Conservation (phyloP, 2,888 invertebrate species). For the Apamea anceps region DNA sequence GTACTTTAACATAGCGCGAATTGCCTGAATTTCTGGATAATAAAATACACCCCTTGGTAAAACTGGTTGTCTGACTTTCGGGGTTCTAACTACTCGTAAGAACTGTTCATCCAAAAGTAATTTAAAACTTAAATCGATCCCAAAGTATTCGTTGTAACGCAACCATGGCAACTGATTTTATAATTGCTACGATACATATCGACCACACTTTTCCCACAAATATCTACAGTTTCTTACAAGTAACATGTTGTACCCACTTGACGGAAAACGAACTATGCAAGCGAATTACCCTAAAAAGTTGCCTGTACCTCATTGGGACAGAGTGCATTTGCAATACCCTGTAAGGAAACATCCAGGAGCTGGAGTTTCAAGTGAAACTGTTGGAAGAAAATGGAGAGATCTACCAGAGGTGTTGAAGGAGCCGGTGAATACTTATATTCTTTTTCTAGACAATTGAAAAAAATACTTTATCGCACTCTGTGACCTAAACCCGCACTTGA, state of each 20-base stretch:
- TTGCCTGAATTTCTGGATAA: not conserved
- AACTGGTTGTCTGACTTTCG: not conserved
- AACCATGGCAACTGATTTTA: slow-evolving; percentile 48
- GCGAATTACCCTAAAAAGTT: slow-evolving; percentile 78
- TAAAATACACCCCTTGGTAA: not conserved
- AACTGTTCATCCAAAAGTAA: not conserved
- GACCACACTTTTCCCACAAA: slow-evolving; percentile 27
- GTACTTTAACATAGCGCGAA: not conserved
- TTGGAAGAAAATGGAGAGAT: slow-evolving; percentile 75
- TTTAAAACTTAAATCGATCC: not conserved
- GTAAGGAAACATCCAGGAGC: slow-evolving; percentile 77
- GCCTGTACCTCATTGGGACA: slow-evolving; percentile 77
- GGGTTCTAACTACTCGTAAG: not conserved
- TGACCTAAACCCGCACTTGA: no score
- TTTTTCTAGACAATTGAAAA: no score
- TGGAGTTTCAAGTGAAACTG: slow-evolving; percentile 78
- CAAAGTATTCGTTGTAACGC: not conserved
- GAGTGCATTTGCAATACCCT: slow-evolving; percentile 79
- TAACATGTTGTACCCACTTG: slow-evolving; percentile 33
- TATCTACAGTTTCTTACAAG: not conserved
- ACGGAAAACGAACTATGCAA: slow-evolving; percentile 74
- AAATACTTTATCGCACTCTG: no score
- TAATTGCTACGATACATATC: slow-evolving; percentile 25
- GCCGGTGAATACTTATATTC: slow-evolving; percentile 64
- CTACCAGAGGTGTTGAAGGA: slow-evolving; percentile 76